Evolutionary conservation across 2,888 invertebrate genomes (phyloP).

Genomic region (Dascillus cervinus): DNA sequence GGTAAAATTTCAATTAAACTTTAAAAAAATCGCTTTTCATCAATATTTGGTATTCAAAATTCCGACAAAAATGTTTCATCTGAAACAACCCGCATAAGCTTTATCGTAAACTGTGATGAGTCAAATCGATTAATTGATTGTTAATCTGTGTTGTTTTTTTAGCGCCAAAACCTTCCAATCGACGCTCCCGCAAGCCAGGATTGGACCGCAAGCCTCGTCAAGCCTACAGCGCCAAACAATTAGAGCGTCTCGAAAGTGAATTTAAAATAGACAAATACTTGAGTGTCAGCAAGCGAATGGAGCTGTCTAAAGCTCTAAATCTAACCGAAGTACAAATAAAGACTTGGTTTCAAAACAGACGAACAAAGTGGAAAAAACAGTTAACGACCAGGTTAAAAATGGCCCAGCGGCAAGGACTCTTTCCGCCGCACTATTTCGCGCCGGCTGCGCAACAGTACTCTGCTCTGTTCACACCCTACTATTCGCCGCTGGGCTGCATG

Average conservation of each 20-base stretch:
- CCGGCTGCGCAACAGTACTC: conserved; percentile 55
- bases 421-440: conserved; percentile 62
- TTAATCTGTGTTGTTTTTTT: no score
- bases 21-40: no score
- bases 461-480: conserved; percentile 53
- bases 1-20: no score
- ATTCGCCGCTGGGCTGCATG: conserved; percentile 53
- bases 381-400: conserved; percentile 82
- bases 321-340: conserved; percentile 94
- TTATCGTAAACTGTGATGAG: no score
- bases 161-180: conserved; percentile 74
- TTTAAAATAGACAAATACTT: conserved; percentile 95
- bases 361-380: conserved; percentile 98
- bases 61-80: no score
- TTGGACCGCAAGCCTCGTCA: conserved; percentile 92
- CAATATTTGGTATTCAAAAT: no score
- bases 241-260: conserved; percentile 85
- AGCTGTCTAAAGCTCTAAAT: conserved; percentile 79
- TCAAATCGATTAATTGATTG: no score
- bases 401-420: conserved; percentile 77
- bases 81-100: no score
- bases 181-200: conserved; percentile 78
- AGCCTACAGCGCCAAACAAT: conserved; percentile 91
- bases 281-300: conserved; percentile 91
- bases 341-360: conserved; percentile 92